Evolutionary conservation across 1,140 invertebrate species (phyloP).

Genomic region (Trachymyrmex cornetzi): DNA sequence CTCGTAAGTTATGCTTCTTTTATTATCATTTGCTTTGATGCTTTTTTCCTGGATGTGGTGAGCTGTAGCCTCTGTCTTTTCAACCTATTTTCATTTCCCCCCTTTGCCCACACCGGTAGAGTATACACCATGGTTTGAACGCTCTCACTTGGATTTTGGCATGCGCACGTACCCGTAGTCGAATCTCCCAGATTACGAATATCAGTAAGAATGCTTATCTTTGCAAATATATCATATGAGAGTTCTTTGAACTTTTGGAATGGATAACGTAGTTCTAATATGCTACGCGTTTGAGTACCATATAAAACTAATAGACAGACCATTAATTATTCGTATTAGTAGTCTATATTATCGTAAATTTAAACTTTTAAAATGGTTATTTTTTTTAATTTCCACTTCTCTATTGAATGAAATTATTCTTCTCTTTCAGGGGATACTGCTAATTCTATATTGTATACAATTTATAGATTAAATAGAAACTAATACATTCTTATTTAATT

Average conservation of each 20-base stretch:
- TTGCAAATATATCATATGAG: neutral
- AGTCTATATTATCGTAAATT: neutral
- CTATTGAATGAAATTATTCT: neutral
- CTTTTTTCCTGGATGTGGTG: constrained; percentile 79
- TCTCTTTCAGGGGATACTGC: neutral
- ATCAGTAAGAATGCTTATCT: constrained; percentile 28
- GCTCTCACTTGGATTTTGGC: constrained; percentile 66
- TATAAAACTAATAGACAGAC: constrained; percentile 35
- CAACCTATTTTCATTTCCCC: constrained; percentile 9
- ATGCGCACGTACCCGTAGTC: constrained; percentile 77
- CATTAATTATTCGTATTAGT: constrained; percentile 1
- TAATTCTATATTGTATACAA: neutral
- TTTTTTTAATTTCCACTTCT: neutral
- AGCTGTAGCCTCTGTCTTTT: constrained; percentile 72
- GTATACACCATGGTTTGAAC: constrained; percentile 43
- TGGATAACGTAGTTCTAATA: constrained; percentile 16
- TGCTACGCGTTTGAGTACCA: neutral
- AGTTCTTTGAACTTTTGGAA: constrained; percentile 27
- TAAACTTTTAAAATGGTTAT: neutral
- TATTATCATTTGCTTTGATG: constrained; percentile 86
- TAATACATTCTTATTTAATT: constrained; percentile 34
- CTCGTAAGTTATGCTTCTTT: constrained; percentile 87
- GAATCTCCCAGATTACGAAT: constrained; percentile 41
- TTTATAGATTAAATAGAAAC: constrained; percentile 29
- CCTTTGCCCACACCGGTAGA: constrained; percentile 20